Percentiles rank a stretch among this genome's conserved stretches.
These are phyloP conservation scores for Hippocampus barbouri DNA, from an alignment of 2,113 vertebrate species.

Conservation along the genomic window DNA sequence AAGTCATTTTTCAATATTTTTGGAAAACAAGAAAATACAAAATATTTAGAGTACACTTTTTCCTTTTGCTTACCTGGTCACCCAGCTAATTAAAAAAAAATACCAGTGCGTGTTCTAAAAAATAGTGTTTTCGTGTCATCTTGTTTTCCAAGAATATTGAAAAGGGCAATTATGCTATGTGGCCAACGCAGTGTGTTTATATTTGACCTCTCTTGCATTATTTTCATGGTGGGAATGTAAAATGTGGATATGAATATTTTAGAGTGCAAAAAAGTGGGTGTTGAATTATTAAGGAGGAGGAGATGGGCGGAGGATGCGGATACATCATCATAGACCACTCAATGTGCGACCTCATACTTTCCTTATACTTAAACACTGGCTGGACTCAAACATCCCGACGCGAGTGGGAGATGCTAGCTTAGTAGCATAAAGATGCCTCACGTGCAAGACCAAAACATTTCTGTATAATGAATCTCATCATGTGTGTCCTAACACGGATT, in stretches of 20 bases:
- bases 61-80: no score
- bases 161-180: not conserved
- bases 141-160: no score
- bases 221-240: constrained; percentile 19
- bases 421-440: not conserved
- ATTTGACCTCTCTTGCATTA: not conserved
- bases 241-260: constrained; percentile 53
- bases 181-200: not conserved
- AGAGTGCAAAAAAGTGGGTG: constrained; percentile 19
- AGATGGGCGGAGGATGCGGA: constrained; percentile 7
- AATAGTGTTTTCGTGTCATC: no score
- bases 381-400: not conserved
- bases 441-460: no score
- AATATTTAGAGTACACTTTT: no score
- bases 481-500: no score
- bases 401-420: not conserved
- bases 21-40: no score
- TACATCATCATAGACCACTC: constrained; percentile 4
- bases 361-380: not conserved
- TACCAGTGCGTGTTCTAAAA: no score
- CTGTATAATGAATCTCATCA: no score
- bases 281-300: constrained; percentile 9
- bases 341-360: not conserved
- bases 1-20: no score
- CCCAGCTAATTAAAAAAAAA: no score